phyloP scores from a whole-genome alignment of 2,888 invertebrate genomes.

The Cryptus viduatorius region DNA sequence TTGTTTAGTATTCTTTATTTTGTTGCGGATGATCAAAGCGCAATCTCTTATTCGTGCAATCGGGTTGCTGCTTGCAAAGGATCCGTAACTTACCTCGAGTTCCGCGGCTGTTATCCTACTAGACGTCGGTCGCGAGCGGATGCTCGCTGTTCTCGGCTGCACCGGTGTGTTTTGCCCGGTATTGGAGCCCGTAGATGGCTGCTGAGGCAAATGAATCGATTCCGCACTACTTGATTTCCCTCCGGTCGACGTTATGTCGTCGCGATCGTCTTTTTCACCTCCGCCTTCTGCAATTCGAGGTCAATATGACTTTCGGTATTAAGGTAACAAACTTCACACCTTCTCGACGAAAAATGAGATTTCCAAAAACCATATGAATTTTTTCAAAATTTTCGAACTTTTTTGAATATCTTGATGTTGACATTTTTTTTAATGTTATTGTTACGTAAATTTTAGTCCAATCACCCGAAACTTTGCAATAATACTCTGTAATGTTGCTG shows the following conservation, averaged over 20 bases:
- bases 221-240: constrained; percentile 94
- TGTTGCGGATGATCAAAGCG: constrained; percentile 65
- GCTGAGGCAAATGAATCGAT: constrained; percentile 89
- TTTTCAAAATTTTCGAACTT: too few species aligned
- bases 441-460: too few species aligned
- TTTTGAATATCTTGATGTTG: too few species aligned
- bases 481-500: too few species aligned
- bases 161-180: constrained; percentile 87
- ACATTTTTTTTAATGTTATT: too few species aligned
- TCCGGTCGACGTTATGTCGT: constrained; percentile 88
- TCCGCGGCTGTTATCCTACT: constrained; percentile 96
- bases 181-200: constrained; percentile 85
- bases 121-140: constrained; percentile 94
- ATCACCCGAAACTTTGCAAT: too few species aligned
- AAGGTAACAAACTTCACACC: too few species aligned
- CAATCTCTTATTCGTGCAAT: constrained; percentile 61
- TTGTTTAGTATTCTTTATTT: constrained; percentile 32
- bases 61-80: constrained; percentile 40
- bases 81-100: constrained; percentile 87
- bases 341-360: too few species aligned
- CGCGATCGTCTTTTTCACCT: constrained; percentile 91
- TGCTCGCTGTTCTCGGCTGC: constrained; percentile 93
- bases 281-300: constrained; percentile 83
- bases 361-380: too few species aligned
- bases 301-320: not conserved